phyloP scores from a whole-genome alignment of 2,797 vertebrate species.

The Ctenosaura bakeri region DNA sequence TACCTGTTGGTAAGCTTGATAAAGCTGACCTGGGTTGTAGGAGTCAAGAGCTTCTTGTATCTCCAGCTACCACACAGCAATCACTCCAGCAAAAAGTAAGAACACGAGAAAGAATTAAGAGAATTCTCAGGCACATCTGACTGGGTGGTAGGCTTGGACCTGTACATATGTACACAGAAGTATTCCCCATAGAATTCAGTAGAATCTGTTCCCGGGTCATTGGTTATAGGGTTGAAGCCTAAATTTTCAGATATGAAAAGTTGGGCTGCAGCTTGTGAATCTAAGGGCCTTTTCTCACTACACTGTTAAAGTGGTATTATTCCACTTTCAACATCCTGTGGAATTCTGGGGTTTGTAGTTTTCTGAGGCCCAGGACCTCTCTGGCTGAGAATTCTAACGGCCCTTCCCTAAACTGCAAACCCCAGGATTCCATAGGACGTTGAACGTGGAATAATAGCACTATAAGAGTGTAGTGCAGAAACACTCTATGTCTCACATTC shows the following conservation, averaged over 20 bases:
- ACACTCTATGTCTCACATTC: constrained; percentile 2
- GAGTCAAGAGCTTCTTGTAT: constrained; percentile 1
- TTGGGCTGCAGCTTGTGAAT: constrained; percentile 53
- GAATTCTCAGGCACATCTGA: constrained; percentile 31
- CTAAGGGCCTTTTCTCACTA: neutral
- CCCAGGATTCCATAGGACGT: no score
- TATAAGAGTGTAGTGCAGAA: no score
- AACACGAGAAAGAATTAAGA: neutral
- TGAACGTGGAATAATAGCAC: no score
- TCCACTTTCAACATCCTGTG: no score
- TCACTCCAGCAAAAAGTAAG: constrained; percentile 16
- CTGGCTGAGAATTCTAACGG: no score
- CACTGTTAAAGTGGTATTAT: no score
- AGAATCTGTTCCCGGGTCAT: neutral
- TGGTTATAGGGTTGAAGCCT: neutral
- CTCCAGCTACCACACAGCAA: neutral
- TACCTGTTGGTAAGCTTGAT: neutral
- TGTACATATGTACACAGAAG: neutral
- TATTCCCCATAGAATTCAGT: neutral
- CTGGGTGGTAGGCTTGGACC: neutral
- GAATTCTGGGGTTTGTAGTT: no score
- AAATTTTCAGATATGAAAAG: constrained; percentile 48
- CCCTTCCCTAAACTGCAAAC: no score
- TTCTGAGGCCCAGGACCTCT: no score
- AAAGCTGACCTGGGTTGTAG: neutral